phyloP scores from a whole-genome alignment of 2,113 vertebrate genomes.

The Nycticryphes semicollaris region DNA sequence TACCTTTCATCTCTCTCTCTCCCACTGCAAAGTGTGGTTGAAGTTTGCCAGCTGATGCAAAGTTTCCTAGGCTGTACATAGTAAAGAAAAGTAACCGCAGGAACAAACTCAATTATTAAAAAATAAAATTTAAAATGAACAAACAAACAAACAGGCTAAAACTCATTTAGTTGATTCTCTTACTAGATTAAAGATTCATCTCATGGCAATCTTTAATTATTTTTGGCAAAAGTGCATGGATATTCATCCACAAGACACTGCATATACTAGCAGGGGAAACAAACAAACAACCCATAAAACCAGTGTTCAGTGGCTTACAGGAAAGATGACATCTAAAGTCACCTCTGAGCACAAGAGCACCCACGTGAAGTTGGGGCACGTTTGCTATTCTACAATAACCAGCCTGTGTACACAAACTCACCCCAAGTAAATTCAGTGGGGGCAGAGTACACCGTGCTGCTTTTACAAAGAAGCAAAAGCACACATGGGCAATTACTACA shows the following conservation, averaged over 20 bases:
- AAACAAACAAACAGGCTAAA: background rate
- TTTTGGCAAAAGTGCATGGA: background rate
- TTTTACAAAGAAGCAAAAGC: background rate
- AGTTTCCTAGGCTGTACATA: background rate
- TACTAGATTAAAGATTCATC: background rate
- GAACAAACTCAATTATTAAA: background rate
- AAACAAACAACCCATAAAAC: background rate
- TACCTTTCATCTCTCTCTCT: background rate
- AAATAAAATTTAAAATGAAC: no score
- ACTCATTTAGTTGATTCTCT: background rate
- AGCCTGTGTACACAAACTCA: background rate
- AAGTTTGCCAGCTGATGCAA: background rate
- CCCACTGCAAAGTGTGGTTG: background rate
- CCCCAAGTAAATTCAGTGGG: background rate
- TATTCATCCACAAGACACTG: rapidly evolving
- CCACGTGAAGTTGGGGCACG: rapidly evolving
- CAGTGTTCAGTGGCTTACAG: background rate
- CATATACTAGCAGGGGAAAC: background rate
- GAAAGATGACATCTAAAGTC: background rate
- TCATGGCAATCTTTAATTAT: background rate
- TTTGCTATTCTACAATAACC: background rate
- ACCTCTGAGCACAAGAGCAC: background rate
- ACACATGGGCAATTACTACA: background rate
- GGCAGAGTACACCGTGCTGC: background rate
- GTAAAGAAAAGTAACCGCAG: background rate